phyloP scores from a whole-genome alignment of 2,113 vertebrate species.

The Hippocampus zosterae region DNA sequence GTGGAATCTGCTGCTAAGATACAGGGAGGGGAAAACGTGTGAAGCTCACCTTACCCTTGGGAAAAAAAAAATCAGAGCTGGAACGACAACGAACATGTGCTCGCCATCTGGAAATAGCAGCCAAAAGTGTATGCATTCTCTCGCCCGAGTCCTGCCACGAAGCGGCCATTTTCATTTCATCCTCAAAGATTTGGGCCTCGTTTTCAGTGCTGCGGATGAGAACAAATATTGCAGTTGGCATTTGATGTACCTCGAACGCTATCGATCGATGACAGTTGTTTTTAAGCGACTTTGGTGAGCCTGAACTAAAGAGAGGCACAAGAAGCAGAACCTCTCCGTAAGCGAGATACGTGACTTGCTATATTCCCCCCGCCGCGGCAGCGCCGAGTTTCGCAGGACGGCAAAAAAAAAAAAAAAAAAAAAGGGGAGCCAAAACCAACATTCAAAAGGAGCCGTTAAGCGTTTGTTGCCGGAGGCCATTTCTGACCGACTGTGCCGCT shows the following conservation, averaged over 20 bases:
- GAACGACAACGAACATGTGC: constrained; percentile 66
- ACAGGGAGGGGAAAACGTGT: constrained; percentile 47
- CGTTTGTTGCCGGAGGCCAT: background rate
- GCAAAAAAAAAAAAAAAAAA: background rate
- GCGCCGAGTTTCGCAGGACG: background rate
- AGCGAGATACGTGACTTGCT: background rate
- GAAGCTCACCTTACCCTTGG: constrained; percentile 64
- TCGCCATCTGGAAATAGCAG: constrained; percentile 65
- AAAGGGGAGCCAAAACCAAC: constrained; percentile 1
- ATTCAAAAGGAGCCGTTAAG: constrained; percentile 2
- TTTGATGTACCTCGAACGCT: constrained; percentile 2
- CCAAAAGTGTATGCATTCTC: constrained; percentile 52
- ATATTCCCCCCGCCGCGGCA: background rate
- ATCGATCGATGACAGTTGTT: background rate
- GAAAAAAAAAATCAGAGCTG: constrained; percentile 58
- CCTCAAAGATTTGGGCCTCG: constrained; percentile 26
- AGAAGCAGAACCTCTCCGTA: background rate
- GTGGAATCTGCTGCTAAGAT: constrained; percentile 56
- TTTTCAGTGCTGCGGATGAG: constrained; percentile 23
- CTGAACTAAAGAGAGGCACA: background rate
- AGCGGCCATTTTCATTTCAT: constrained; percentile 53
- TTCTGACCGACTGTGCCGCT: background rate
- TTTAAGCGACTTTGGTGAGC: background rate
- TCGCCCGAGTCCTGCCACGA: constrained; percentile 47
- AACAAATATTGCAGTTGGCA: constrained; percentile 17